Evolutionary conservation across 2,797 vertebrate genomes (phyloP), one percentile per base, ranked within the genome.

Genomic region (Merluccius polli): DNA sequence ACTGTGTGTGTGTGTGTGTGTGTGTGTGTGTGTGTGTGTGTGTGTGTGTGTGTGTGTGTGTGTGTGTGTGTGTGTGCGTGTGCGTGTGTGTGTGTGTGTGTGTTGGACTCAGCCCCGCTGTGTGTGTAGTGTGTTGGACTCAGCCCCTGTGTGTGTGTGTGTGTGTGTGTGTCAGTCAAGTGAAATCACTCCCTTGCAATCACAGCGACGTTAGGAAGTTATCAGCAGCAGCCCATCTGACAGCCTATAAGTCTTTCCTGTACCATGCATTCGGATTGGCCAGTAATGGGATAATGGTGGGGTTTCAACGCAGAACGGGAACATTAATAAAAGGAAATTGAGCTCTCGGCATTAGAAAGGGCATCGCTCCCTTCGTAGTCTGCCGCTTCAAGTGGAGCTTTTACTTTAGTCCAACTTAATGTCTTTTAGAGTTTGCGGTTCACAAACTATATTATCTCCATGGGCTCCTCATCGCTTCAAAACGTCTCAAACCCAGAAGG

Each of bases 181-280:
- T 48, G 71, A 88, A 92, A 91, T 91, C 86, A 78, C 75, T 79
- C 71, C 75, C 76, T 78, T 36, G 76, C 78, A 68, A 80, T 77
- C 30, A 21, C 82, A 67, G 80, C 81, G 81, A 87, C 89, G 84
- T 87, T 86, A 48, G 73, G 72, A 81, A 78, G 18, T 52, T 72
- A 77, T 81, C 68, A 78, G 10, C 52, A 59, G 21, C 52, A 8
- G 59, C 52, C 21, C 52, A 59, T 59, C 52, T 24, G 52, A 79
- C 59, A 70, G 79, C 78, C 77, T 82, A 74, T 67, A 32, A 44
- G 78, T 79, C 48, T 70, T 44, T 69, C 83, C 80, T 85, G 72
- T 70, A 27, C 59, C 59, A 12, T 65, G n/a, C 24, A 27, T 65
- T 27, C 27, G 10, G 52, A 59, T 59, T 10, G n/a, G 8, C 59